Evolutionary conservation across 2,113 vertebrate species (phyloP).

Genomic region (Athene cunicularia): DNA sequence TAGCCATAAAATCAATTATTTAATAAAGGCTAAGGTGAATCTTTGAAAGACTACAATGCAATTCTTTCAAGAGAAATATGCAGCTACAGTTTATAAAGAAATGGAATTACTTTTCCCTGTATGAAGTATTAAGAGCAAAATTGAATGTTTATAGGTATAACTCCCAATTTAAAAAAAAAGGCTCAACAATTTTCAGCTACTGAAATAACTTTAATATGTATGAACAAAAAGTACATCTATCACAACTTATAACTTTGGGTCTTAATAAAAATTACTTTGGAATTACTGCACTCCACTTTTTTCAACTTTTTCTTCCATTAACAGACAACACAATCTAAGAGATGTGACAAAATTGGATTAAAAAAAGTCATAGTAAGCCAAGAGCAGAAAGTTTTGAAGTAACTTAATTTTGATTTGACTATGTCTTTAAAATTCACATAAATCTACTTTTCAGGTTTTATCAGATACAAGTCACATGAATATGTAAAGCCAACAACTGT

Average conservation of each 20-base stretch:
- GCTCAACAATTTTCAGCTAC: not conserved
- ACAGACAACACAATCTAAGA: not conserved
- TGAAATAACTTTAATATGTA: not conserved
- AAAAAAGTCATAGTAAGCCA: not conserved
- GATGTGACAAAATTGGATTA: not conserved
- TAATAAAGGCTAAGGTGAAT: not conserved
- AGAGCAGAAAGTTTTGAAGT: not conserved
- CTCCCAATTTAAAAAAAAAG: not conserved
- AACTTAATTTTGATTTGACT: not conserved
- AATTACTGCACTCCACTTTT: not conserved
- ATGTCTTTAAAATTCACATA: not conserved
- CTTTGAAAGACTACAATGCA: not conserved
- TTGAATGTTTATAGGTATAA: not conserved
- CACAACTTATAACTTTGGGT: not conserved
- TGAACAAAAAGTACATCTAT: not conserved
- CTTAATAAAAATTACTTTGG: not conserved
- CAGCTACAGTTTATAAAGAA: not conserved
- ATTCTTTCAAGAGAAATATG: not conserved
- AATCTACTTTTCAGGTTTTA: not conserved
- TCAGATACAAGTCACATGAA: not conserved
- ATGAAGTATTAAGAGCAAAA: not conserved
- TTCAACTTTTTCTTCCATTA: not conserved
- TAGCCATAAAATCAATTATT: not conserved
- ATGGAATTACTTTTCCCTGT: not conserved
- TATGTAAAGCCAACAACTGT: not conserved